Percentiles rank a stretch among this genome's conserved stretches.
Evolutionary conservation across 1,140 invertebrate genomes (phyloP).

Genomic region (Zaprionus lachaisei): DNA sequence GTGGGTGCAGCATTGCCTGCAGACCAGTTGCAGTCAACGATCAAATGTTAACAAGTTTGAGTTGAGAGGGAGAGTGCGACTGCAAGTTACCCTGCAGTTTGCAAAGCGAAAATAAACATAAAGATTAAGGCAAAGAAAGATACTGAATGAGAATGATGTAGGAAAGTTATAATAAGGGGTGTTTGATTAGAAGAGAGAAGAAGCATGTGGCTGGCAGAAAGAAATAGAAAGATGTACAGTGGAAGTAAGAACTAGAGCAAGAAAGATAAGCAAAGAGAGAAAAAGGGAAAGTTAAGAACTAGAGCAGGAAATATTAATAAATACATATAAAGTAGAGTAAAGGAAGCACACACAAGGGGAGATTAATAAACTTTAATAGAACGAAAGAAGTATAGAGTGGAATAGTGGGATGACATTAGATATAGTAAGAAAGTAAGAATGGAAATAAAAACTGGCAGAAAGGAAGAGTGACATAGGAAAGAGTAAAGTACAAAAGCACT

Average conservation of each 20-base stretch:
- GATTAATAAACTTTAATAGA: background rate
- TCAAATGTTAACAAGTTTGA: conserved; percentile 44
- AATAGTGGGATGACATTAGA: background rate
- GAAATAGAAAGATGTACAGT: background rate
- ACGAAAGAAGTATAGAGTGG: background rate
- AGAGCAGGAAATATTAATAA: too few species aligned
- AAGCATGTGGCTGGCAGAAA: background rate
- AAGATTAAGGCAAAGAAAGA: background rate
- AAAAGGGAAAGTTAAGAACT: too few species aligned
- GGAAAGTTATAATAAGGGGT: too few species aligned
- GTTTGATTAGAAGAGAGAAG: background rate
- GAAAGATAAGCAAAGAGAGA: background rate
- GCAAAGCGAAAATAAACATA: background rate
- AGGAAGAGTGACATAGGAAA: background rate
- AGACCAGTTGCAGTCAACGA: conserved; percentile 8
- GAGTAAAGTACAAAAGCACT: background rate
- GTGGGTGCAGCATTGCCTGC: conserved; percentile 44
- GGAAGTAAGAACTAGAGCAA: background rate
- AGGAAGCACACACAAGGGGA: background rate
- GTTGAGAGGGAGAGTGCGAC: background rate
- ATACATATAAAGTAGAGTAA: too few species aligned
- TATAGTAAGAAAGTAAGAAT: background rate
- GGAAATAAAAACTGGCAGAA: background rate
- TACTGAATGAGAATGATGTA: too few species aligned
- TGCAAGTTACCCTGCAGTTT: conserved; percentile 12